Conservation (phyloP, 2,888 invertebrate species). For the Polyploca ridens region DNA sequence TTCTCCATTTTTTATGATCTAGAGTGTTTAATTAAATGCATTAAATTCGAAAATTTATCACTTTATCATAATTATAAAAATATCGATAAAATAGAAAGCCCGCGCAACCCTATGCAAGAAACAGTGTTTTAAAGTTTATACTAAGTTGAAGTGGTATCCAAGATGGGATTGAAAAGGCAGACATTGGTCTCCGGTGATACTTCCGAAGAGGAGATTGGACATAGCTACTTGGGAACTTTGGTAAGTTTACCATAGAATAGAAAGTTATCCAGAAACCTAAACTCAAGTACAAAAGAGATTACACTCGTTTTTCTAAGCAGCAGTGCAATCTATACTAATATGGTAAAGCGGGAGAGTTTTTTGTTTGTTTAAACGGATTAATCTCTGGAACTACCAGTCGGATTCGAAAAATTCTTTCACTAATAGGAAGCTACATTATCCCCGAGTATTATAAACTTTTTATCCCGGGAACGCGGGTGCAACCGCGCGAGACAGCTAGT, state of each 20-base stretch:
- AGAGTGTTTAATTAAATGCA: no score
- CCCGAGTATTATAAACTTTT: no score
- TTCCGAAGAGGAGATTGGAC: slow-evolving; percentile 79
- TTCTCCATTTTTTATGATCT: no score
- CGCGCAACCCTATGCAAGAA: slow-evolving; percentile 21
- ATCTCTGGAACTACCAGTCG: no score
- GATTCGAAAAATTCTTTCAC: no score
- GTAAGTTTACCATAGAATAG: slow-evolving; percentile 55
- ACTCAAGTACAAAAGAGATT: not conserved
- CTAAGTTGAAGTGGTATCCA: slow-evolving; percentile 27
- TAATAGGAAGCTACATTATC: no score
- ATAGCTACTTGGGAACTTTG: slow-evolving; percentile 77
- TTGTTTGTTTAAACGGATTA: no score
- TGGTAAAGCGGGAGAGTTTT: no score
- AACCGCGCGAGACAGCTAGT: no score
- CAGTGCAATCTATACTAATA: no score
- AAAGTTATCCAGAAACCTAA: not conserved
- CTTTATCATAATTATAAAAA: not conserved
- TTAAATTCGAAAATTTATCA: not conserved
- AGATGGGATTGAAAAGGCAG: slow-evolving; percentile 69
- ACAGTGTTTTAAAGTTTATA: slow-evolving; percentile 15
- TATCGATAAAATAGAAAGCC: slow-evolving; percentile 10
- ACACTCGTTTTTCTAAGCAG: no score
- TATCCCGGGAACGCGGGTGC: no score
- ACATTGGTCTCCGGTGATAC: slow-evolving; percentile 74